These are phyloP conservation scores for Leucophora obtusa DNA, from an alignment of 2,888 invertebrate genomes.

Conservation along the genomic window DNA sequence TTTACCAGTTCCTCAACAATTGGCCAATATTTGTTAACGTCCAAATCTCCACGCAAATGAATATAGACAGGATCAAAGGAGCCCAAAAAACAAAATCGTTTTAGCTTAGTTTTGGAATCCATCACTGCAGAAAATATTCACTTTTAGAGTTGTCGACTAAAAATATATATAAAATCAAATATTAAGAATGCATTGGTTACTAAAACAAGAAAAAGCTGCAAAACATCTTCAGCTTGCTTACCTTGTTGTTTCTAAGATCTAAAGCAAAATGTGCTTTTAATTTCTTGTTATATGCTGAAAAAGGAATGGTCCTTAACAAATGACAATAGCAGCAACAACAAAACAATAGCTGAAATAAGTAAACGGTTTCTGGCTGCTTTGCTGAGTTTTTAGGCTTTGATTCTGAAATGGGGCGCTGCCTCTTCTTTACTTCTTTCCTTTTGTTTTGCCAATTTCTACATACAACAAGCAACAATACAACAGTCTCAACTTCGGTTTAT, in stretches of 20 bases:
- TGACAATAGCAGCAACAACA: constrained; percentile 10
- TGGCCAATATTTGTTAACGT: constrained; percentile 61
- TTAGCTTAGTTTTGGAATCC: constrained; percentile 65
- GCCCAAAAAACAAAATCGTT: constrained; percentile 73
- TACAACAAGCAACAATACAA: constrained; percentile 17
- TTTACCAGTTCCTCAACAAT: constrained; percentile 64
- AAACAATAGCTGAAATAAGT: background rate
- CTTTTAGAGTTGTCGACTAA: background rate
- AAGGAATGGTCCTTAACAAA: constrained; percentile 1
- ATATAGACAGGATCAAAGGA: constrained; percentile 70
- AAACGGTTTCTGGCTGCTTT: background rate
- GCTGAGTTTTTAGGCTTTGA: background rate
- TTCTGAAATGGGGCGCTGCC: constrained; percentile 50
- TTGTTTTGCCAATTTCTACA: constrained; percentile 5
- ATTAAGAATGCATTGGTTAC: background rate
- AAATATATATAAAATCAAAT: background rate
- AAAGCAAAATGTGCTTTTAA: constrained; percentile 35
- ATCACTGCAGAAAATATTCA: constrained; percentile 1
- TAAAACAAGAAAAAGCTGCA: background rate
- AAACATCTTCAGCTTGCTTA: background rate
- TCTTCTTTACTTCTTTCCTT: background rate
- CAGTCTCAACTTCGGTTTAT: constrained; percentile 29
- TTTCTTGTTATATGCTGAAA: background rate
- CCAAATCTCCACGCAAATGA: constrained; percentile 55
- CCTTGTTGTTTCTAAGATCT: constrained; percentile 1